These are phyloP conservation scores for Elanus axillaris DNA, from an alignment of 2,113 vertebrate genomes.

Conservation along the genomic window DNA sequence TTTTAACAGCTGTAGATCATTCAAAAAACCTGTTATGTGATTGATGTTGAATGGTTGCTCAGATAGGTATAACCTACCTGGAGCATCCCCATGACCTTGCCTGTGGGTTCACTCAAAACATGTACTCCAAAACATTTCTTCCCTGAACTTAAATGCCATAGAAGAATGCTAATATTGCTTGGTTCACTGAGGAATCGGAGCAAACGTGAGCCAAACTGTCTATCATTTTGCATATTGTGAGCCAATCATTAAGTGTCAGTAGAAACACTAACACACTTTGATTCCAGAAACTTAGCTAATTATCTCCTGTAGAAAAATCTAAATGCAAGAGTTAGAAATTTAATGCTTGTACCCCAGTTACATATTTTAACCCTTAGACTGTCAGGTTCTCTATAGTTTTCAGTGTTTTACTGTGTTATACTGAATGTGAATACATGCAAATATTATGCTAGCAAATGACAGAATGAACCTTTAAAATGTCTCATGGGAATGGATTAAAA, in stretches of 20 bases:
- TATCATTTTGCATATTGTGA: neutral
- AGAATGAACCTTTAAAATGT: neutral
- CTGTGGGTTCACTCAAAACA: neutral
- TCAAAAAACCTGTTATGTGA: neutral
- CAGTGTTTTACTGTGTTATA: neutral
- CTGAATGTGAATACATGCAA: neutral
- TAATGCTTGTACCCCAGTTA: neutral
- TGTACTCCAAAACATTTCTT: neutral
- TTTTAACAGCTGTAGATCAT: conserved; percentile 13
- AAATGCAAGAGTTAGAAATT: neutral
- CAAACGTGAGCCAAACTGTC: neutral
- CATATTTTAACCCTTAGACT: neutral
- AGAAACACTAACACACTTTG: neutral
- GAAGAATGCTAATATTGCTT: neutral
- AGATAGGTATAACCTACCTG: neutral
- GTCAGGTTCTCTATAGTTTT: neutral
- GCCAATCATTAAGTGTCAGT: neutral
- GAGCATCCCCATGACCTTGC: neutral
- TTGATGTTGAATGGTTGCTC: neutral
- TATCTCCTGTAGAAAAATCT: neutral
- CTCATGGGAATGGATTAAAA: neutral
- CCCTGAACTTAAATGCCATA: neutral
- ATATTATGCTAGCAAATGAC: neutral
- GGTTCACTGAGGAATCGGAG: neutral
- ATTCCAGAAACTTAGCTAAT: neutral